phyloP scores from a whole-genome alignment of 2,113 vertebrate genomes.

The Gasterosteus nipponicus region DNA sequence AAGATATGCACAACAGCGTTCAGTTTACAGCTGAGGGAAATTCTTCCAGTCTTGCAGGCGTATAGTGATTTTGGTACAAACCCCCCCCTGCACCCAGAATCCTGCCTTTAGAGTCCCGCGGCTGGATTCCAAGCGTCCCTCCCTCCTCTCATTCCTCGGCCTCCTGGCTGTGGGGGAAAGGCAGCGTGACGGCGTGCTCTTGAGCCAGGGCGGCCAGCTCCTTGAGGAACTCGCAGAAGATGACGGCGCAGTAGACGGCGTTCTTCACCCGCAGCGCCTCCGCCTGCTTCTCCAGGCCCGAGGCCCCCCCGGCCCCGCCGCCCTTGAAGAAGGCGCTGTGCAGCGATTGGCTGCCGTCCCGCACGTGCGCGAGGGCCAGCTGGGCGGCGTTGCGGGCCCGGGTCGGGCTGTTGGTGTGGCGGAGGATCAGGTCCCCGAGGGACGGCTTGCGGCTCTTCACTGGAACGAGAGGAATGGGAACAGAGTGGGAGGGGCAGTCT shows the following conservation, averaged over 20 bases:
- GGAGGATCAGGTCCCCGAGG: slow-evolving; percentile 91
- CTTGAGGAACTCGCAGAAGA: slow-evolving; percentile 97
- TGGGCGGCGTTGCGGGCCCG: slow-evolving; percentile 88
- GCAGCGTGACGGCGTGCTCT: slow-evolving; percentile 91
- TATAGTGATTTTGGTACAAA: slow-evolving; percentile 61
- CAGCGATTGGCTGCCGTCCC: slow-evolving; percentile 86
- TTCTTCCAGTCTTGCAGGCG: slow-evolving; percentile 56
- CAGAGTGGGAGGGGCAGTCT: not conserved
- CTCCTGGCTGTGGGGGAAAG: slow-evolving; percentile 85
- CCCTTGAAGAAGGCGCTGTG: slow-evolving; percentile 83
- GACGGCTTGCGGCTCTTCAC: slow-evolving; percentile 92
- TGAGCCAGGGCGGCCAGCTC: slow-evolving; percentile 95
- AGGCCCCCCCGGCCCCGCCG: slow-evolving; percentile 38
- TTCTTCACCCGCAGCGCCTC: slow-evolving; percentile 94
- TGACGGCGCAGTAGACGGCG: slow-evolving; percentile 93
- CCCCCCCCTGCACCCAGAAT: no score
- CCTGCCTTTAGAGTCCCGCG: slow-evolving; percentile 26
- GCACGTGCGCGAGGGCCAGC: slow-evolving; percentile 87
- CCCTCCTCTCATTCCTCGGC: slow-evolving; percentile 79
- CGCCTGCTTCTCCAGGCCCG: slow-evolving; percentile 84
- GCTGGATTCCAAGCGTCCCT: not conserved
- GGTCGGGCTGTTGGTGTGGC: slow-evolving; percentile 92
- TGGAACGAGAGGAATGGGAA: slow-evolving; percentile 49
- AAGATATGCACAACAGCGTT: slow-evolving; percentile 76
- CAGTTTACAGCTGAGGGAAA: slow-evolving; percentile 57